Evolutionary conservation across 2,888 invertebrate genomes (phyloP), one percentile per base, ranked within the genome.

Genomic region (Eremobia ochroleuca): DNA sequence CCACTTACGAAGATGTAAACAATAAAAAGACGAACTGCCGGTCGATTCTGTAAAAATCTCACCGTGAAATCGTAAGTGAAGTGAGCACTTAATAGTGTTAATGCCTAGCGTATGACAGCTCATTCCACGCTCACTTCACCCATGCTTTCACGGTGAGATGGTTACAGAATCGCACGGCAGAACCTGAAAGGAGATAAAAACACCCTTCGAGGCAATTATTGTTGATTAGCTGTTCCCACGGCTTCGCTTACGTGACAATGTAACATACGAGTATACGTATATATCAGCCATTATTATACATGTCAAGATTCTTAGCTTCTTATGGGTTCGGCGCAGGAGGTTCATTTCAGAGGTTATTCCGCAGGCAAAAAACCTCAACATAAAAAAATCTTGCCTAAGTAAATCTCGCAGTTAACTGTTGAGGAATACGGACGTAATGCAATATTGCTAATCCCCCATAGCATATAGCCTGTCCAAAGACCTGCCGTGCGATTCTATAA

Each of bases 151-250:
- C n/a, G n/a, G n/a, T n/a, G n/a, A n/a, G n/a, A n/a, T n/a, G n/a
- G n/a, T n/a, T n/a, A n/a, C n/a, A n/a, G n/a, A n/a, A n/a, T n/a
- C n/a, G n/a, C n/a, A n/a, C n/a, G n/a, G n/a, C n/a, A n/a, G n/a
- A n/a, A 81, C 68, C 77, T 81, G 73, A 59, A 46, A 28, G 8
- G 25, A 61, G 37, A 73, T 66, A 81, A 73, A 83, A 81, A 77
- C 58, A 58, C 28, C 21, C 52, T 73, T 40, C 15, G 46, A 62
- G 43, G 65, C 55, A 69, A 71, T 66, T 68, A 31, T 49, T 62
- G 46, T 46, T 66, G 46, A 31, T 31, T 31, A 13, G 61, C n/a
- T 55, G n/a, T n/a, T 11, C 11, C n/a, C n/a, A n/a, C n/a, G n/a
- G 52, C n/a, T 55, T 11, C 52, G 11, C n/a, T 21, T 18, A 59